Evolutionary conservation across 2,888 invertebrate species (phyloP), one percentile per base, ranked within the genome.

Genomic region (Nephrotoma appendiculata): DNA sequence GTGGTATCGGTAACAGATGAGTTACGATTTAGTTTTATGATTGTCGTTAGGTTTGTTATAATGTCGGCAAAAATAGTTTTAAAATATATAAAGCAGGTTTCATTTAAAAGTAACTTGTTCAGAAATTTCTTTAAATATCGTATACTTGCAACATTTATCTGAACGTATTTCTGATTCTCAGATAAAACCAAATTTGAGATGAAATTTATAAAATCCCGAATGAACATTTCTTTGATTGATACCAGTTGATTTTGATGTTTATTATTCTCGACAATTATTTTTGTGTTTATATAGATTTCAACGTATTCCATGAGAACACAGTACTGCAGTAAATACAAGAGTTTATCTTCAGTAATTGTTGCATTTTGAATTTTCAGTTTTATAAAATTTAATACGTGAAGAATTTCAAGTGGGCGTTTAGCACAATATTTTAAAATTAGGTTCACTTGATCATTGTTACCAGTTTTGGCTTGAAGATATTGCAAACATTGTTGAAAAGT

Each of bases 281-380:
- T 71, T 4, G 86, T 42, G 3, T 41, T 31, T 43, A 87, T n/a
- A 41, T 86, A 85, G 1, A 71, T 19, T 42, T 31, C 83, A n/a
- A 83, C 43, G n/a, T 86, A 12, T n/a, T 86, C 52, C 45, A 87
- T 83, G 0, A 87, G 11, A 43, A 87, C 48, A 83, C 93, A 89
- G 88, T 93, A 95, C 0, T 93, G 92, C 89, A 94, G 93, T 57
- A 95, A 91, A 12, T 92, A 91, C 86, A 93, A 90, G 0, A 94
- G 89, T 90, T 93, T 94, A 83, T 93, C 92, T 88, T 94, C 93
- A 6, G 91, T 89, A 43, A 93, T 91, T 19, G 91, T 90, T 87
- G 92, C 92, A 12, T 91, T 90, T 43, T 93, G 90, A 5, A 94
- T 91, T 48, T 92, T 92, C 31, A 91, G 90, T 90, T 93, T 93